Percentiles rank a stretch among this genome's conserved stretches.
phyloP scores from a whole-genome alignment of 2,797 vertebrate genomes.

The Crenuchus spilurus region DNA sequence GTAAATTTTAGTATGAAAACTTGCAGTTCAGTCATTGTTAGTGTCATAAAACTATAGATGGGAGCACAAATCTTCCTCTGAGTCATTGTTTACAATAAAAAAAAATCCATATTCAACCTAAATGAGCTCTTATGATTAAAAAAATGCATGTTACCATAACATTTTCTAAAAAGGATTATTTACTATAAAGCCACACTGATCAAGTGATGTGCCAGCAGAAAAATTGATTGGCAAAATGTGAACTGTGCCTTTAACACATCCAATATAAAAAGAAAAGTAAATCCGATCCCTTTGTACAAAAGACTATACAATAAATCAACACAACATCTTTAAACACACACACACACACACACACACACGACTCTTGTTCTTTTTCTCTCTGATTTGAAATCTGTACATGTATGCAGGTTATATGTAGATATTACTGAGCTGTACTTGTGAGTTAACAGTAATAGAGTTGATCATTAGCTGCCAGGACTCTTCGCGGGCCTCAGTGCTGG shows the following conservation, averaged over 20 bases:
- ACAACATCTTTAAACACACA: constrained; percentile 71
- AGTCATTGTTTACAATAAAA: background rate
- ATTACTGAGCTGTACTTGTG: constrained; percentile 30
- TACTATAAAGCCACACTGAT: background rate
- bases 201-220: background rate
- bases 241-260: constrained; percentile 20
- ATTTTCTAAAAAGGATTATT: too few species aligned
- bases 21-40: background rate
- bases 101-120: too few species aligned
- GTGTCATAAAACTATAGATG: background rate
- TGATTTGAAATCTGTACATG: constrained; percentile 71
- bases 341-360: constrained; percentile 69
- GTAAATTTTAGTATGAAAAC: background rate
- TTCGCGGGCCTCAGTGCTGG: constrained; percentile 76
- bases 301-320: constrained; percentile 83
- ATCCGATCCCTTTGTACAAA: constrained; percentile 87
- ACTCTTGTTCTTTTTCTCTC: constrained; percentile 60
- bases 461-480: constrained; percentile 78
- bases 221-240: constrained; percentile 13
- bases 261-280: constrained; percentile 64
- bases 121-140: too few species aligned
- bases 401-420: constrained; percentile 58
- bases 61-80: background rate
- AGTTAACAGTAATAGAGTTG: constrained; percentile 59
- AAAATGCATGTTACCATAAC: too few species aligned